Evolutionary conservation across 2,113 vertebrate species (phyloP), one percentile per base, ranked within the genome.

Genomic region (Accipiter cooperii): DNA sequence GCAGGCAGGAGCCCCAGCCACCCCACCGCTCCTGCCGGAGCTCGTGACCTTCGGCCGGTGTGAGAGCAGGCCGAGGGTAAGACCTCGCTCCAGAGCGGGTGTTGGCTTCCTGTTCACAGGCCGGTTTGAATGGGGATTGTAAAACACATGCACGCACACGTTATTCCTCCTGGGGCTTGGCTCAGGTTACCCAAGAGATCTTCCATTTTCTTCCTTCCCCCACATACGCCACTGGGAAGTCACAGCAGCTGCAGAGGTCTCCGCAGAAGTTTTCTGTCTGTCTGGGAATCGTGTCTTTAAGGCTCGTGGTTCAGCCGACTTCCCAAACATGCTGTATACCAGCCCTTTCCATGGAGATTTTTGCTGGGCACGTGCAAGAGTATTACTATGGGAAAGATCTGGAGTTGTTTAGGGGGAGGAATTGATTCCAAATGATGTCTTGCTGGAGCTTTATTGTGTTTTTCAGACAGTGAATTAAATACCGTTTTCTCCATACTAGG

Each of bases 341-440:
- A 24, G 12, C 71, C 85, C 86, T 88, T 77, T 63, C 66, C 88
- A 26, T 46, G 65, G 66, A 82, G 77, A 51, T 89, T 94, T 95
- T 96, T 90, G 87, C 91, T 90, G 87, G 93, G 91, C 94, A 91
- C 84, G 71, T 97, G 94, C 93, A 66, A 77, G 84, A 29, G 84
- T 83, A 91, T 91, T 91, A 88, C 91, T 86, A 65, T 97, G 94
- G 93, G 96, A 96, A 94, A 93, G 89, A 77, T 95, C 95, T 96
- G 94, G 96, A 97, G 60, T 40, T 94, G 93, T 91, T 97, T 96
- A 95, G 60, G 79, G 40, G n/a, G 33, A 85, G n/a, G 95, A 96
- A 97, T 91, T 94, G 79, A 75, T 96, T 96, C 96, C 96, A 97
- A 97, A 94, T 96, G 93, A 96, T 94, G 92, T 87, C 85, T 95